Percentiles rank a stretch among this genome's conserved stretches.
Conservation (phyloP, 2,113 vertebrate species). For the Apodemus sylvaticus region DNA sequence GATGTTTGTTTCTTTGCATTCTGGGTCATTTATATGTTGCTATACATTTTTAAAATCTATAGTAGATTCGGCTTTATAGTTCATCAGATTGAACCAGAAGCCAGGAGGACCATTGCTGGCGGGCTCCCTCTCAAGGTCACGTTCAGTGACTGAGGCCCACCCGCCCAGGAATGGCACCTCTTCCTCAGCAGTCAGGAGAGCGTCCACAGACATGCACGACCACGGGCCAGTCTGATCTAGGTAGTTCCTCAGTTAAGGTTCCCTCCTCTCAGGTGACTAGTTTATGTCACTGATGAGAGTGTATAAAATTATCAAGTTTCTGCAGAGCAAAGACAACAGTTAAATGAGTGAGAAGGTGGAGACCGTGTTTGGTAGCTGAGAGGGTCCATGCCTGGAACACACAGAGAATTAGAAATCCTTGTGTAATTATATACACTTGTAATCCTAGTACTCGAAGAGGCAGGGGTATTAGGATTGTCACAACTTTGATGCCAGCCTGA, state of each 20-base stretch:
- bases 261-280: background rate
- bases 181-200: background rate
- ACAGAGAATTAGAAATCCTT: background rate
- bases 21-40: constrained; percentile 41
- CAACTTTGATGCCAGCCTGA: background rate
- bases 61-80: constrained; percentile 17
- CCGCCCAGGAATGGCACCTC: background rate
- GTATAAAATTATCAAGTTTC: background rate
- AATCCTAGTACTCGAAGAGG: background rate
- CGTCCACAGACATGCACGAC: background rate
- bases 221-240: background rate
- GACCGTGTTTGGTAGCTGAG: background rate
- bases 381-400: background rate
- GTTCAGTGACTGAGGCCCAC: background rate
- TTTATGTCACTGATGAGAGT: background rate
- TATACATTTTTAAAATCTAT: background rate
- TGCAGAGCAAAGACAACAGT: background rate
- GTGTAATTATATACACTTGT: background rate
- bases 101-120: background rate
- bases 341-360: background rate
- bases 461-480: background rate
- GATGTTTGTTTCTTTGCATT: constrained; percentile 12
- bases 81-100: background rate
- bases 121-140: background rate
- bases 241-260: background rate